Conservation (phyloP, 2,113 vertebrate species). For the Alces alces region DNA sequence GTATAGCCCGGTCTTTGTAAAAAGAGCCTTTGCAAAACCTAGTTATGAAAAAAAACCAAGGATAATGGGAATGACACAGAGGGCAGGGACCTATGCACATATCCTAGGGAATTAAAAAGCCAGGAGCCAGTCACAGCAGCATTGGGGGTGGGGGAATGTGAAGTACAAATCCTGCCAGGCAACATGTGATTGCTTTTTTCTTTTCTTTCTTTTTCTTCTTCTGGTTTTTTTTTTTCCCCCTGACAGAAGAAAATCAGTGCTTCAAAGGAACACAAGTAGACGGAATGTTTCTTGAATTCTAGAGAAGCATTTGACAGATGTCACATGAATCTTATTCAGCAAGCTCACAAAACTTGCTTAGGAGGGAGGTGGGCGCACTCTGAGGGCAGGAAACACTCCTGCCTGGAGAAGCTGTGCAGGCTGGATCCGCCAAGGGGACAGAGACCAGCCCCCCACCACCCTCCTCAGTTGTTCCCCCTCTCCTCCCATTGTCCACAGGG, state of each 20-base stretch:
- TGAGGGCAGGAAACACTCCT: not conserved
- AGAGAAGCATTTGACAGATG: conserved; percentile 33
- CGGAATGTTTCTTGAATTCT: conserved; percentile 43
- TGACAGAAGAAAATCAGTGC: conserved; percentile 44
- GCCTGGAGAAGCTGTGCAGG: not conserved
- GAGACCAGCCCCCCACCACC: not conserved
- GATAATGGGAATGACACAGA: not conserved
- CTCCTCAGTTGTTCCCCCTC: not conserved
- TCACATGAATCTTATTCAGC: conserved; percentile 3
- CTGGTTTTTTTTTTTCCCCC: not conserved
- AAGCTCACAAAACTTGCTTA: not conserved
- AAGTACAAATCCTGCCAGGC: not conserved
- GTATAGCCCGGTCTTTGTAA: not conserved
- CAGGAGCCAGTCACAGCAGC: not conserved
- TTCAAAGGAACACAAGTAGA: conserved; percentile 47
- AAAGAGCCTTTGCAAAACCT: conserved; percentile 31
- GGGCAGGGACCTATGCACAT: not conserved
- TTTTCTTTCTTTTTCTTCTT: not conserved
- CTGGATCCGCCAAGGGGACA: accelerated
- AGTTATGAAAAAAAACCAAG: not conserved
- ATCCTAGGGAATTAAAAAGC: not conserved
- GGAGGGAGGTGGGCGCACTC: not conserved
- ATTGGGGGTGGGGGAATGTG: accelerated
- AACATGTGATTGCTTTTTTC: conserved; percentile 14
- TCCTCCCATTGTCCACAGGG: not conserved